Base-by-base conservation (phyloP, 2,888 invertebrate species). In the Drosophila anceps region DNA sequence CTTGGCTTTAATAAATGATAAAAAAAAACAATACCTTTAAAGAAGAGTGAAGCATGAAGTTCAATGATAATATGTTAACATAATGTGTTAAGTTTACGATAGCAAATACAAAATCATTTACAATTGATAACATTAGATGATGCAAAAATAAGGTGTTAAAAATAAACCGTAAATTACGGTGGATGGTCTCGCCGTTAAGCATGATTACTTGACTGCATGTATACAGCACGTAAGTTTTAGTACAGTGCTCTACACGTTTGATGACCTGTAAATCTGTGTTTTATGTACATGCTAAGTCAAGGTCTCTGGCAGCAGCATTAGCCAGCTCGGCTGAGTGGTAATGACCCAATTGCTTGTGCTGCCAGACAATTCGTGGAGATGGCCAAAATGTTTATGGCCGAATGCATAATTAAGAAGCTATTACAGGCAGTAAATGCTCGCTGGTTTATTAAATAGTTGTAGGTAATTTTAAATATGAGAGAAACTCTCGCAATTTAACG, bases 391-490 rank as follows among this genome's bases (percentile, higher is more conserved):
- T 87, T 85, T 77, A 82, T 72, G 85, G 75, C 20, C 59, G 75
- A 71, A 78, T 86, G 73, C 78, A 88, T 84, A 88, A 84, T 84
- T 84, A 86, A 84, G 81, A 64, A 43, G 69, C 69, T 59, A 77
- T 82, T 82, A 75, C 74, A 63, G 80, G 64, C 66, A 33, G 63
- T 61, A 79, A 80, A 53, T 67, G 59, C 27, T 64, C 39, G 64
- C 46, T 55, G 59, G 57, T 72, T 51, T 71, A 69, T 69, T 76
- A 79, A 54, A 37, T 69, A 59, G 24, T 31, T 60, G 27, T 55
- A 58, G 50, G 50, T 50, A 68, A 66, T 10, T 18, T 3, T n/a
- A 29, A 44, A 31, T 33, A 48, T 20, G 18, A 31, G 72, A 43
- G 46, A 29, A 27, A 60, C 46, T 39, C 24, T 51, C 29, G 54